Evolutionary conservation across 2,888 invertebrate species (phyloP), one percentile per base, ranked within the genome.

Genomic region (Ellobium chinense): DNA sequence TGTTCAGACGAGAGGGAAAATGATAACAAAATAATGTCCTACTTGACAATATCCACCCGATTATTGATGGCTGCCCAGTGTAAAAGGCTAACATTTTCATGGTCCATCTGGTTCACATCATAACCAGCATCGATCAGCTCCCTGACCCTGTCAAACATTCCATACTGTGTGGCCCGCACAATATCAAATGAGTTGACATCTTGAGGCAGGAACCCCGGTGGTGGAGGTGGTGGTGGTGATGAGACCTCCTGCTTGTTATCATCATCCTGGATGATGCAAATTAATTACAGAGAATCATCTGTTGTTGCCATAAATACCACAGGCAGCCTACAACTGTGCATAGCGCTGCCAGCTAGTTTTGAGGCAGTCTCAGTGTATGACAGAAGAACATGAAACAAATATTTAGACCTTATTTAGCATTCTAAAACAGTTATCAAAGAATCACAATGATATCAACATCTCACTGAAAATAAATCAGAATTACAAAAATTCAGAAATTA

Each of bases 21-120:
- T n/a, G n/a, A n/a, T n/a, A n/a, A n/a, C n/a, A n/a, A n/a, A n/a
- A n/a, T n/a, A n/a, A n/a, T 46, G 0, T 73, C 88, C 85, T 85
- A 94, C 93, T 95, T 95, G 80, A 98, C 97, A 88, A 99, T 97
- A 89, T 99, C 98, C 86, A 96, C 95, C 79, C 99, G 95, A 94
- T 99, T 99, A 93, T 99, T 99, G 91, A 99, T 99, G 27, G 99
- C 97, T 56, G 99, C 99, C 99, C 99, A 99, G 93, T 99, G 99
- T n/a, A 99, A 94, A 73, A 99, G 94, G 1, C 98, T 98, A 78
- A 99, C 99, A 70, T 98, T 98, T 93, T 99, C 99, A 86, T 95
- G 95, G 93, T 99, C 99, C 66, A 97, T 96, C 91, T 97, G 96
- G 93, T 99, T 99, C 21, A 99, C 97, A 94, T 98, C 97, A 83